A percentile compares a stretch with the other conserved stretches of the same genome.
These are phyloP conservation scores for Augiades crinisus DNA, from an alignment of 2,888 invertebrate genomes.

Conservation along the genomic window DNA sequence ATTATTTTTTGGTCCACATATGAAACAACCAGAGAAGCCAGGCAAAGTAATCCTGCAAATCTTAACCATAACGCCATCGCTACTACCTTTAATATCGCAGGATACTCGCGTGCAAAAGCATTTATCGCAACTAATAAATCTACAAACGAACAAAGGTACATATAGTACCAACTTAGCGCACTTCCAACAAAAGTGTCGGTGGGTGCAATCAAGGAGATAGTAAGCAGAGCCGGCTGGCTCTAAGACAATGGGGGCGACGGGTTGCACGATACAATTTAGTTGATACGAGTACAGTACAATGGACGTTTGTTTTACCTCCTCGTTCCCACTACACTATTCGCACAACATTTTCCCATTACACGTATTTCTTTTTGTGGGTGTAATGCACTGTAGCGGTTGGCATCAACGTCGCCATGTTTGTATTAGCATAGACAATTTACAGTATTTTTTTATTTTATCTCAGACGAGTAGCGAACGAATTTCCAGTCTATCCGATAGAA, in stretches of 20 bases:
- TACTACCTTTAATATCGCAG: too few species aligned
- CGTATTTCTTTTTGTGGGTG: slow-evolving; percentile 43
- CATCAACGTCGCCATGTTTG: slow-evolving; percentile 3
- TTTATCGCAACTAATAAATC: background rate
- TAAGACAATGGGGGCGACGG: slow-evolving; percentile 52
- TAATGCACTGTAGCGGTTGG: slow-evolving; percentile 35
- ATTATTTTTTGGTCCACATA: too few species aligned
- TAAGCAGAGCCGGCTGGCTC: slow-evolving; percentile 11
- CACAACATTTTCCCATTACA: slow-evolving; percentile 68
- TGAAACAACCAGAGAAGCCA: too few species aligned
- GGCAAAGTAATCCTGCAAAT: too few species aligned
- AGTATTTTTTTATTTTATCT: too few species aligned
- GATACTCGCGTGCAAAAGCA: too few species aligned
- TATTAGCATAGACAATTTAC: too few species aligned
- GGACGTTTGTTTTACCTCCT: slow-evolving; percentile 60
- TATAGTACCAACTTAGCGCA: background rate
- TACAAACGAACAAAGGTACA: background rate
- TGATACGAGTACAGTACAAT: slow-evolving; percentile 55
- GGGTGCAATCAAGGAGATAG: slow-evolving; percentile 15
- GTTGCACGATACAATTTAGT: slow-evolving; percentile 55
- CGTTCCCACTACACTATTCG: slow-evolving; percentile 67
- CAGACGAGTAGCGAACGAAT: too few species aligned
- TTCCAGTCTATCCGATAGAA: too few species aligned
- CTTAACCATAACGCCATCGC: too few species aligned
- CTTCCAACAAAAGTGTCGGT: background rate